Evolutionary conservation across 2,797 vertebrate genomes (phyloP), one percentile per base, ranked within the genome.

Genomic region (Lepus oiostolus): DNA sequence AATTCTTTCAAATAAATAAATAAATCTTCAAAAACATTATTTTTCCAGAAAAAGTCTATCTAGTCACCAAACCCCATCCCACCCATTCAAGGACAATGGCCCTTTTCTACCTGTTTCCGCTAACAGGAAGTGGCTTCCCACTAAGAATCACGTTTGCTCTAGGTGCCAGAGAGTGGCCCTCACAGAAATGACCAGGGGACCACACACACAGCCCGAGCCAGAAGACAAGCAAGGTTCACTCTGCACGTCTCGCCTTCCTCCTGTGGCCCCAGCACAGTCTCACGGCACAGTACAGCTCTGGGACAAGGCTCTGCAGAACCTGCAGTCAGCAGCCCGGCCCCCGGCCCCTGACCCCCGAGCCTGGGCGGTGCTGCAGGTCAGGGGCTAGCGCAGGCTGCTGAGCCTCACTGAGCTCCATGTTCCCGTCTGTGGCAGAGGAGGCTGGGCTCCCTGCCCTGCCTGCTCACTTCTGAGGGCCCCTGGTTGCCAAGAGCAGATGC

Each of bases 1-100:
- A 58, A 58, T 16, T 58, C 54, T 58, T 58, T 58, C 54, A 58
- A 16, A 58, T 58, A 21, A 58, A 58, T 58, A 58, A 16, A 58
- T 58, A 58, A 58, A 58, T 58, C 16, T 58, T 58, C 54, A 58
- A 58, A 58, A 58, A 58, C 14, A 14, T 58, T 58, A 5, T 65
- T 88, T 87, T 76, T 71, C 82, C 91, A 58, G 58, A 22, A 85
- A 70, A 82, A 7, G 4, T 28, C 93, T 86, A 72, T 71, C 32
- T 75, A 26, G 42, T 68, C 71, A 67, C 52, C 50, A 72, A 19
- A 0, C 17, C 16, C 38, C 52, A 35, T 1, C 2, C 17, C 22
- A 5, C 7, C 13, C 24, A 4, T 30, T 42, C 5, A 13, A 72
- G 70, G 88, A 89, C 24, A 32, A 74, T 0, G 1, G 30, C 54